Base-by-base conservation (phyloP, 2,113 vertebrate species). In the Dolichallabes microphthalmus region DNA sequence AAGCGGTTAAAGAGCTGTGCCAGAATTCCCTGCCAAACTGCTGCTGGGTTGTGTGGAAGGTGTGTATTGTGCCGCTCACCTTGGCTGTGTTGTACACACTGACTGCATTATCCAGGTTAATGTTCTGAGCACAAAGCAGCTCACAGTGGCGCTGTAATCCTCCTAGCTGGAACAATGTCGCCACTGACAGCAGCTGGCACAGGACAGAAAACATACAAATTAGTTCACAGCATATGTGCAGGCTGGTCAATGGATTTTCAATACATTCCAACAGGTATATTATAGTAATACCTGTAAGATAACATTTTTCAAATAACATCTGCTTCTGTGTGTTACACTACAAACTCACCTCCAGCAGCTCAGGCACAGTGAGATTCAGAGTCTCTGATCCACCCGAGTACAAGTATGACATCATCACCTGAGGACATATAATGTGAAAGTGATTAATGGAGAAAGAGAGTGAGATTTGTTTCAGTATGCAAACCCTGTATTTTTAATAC, bases 371-470 rank as follows among this genome's bases (percentile, higher is more conserved):
- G 55, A 96, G 96, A 89, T 95, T 95, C 92, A 99, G 94, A 10
- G 97, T 94, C 86, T 98, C 97, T 0, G 96, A 96, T 55, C 97
- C 97, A 84, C 98, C 98, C 0, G 97, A 97, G 92, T 99, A 99
- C 74, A 99, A 94, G 85, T 99, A 99, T 88, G 96, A 97, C 97
- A 99, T 99, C 95, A 99, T 95, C 95, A 98, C 95, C 98, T 99
- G 93, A 90, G 88, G 17, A 90, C 35, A 86, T 64, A 60, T 88
- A 75, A 87, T 1, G 55, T 14, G 50, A 83, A 60, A 11, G 39
- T 55, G 17, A 58, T 85, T 79, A 88, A 74, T 32, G 2, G 45
- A 45, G 45, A 45, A 5, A 45, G 4, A 45, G 39, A 45, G 45
- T 8, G 45, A 45, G 45, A 45, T 8, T 45, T 45, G 45, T 45